Base-by-base conservation (phyloP, 2,113 vertebrate species). In the Canis aureus region DNA sequence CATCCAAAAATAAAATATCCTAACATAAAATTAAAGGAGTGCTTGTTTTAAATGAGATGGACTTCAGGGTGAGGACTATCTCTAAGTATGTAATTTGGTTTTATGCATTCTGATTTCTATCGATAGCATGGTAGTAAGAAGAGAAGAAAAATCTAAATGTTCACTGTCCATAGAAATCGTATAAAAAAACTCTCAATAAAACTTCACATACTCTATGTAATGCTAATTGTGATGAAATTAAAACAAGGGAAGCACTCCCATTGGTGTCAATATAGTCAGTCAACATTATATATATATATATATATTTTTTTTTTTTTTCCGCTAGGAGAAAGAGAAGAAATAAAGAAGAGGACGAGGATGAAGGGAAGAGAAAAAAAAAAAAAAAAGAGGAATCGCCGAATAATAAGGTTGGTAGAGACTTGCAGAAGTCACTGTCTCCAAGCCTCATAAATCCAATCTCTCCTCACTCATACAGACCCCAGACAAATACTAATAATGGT, bases 21-120 rank as follows among this genome's bases (percentile, higher is more conserved):
- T 85, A 64, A 80, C 62, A 62, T n/a, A 60, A 96, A 89, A 85
- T 85, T 78, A 85, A 93, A 95, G 11, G 12, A 11, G 6, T 76
- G 11, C 9, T 86, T 82, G 51, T 59, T 67, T 93, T 66, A 89
- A 89, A 1, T 3, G 11, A 92, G n/a, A 81, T 55, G 8, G 17
- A 11, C 10, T 87, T 62, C 66, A 89, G 16, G 73, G 12, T 73
- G 53, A 49, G 69, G 38, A 87, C 38, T 69, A 32, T 51, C 35
- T 95, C 73, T 71, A 86, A 55, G n/a, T 80, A 59, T 55, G n/a
- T 74, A 87, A 82, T 62, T 89, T 79, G 59, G 27, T 66, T 51
- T 66, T 64, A 94, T 13, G 8, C 11, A 78, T 76, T 53, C 38
- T 0, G 1, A 83, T 87, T 95, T 94, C 43, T 93, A 38, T 43